These are phyloP conservation scores for Octopus bimaculoides DNA, from an alignment of 1,140 invertebrate genomes.

Conservation along the genomic window DNA sequence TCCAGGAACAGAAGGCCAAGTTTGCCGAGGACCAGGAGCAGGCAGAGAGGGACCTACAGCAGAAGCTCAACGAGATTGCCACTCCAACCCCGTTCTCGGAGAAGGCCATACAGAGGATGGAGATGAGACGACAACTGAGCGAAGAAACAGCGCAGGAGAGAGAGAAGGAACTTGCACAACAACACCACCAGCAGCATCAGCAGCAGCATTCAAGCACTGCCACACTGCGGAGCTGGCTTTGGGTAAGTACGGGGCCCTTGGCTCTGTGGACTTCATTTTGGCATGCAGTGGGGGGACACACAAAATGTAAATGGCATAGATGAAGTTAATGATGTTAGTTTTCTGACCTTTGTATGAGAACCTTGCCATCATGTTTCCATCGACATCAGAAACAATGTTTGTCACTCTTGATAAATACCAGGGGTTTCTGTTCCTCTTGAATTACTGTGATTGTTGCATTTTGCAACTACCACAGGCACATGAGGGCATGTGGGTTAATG, in stretches of 20 bases:
- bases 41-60: slow-evolving; percentile 38
- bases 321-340: too few species aligned
- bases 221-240: slow-evolving; percentile 3
- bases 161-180: background rate
- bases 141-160: slow-evolving; percentile 17
- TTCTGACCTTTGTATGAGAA: too few species aligned
- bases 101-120: slow-evolving; percentile 43
- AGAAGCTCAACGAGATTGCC: slow-evolving; percentile 47
- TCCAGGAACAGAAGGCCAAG: slow-evolving; percentile 43
- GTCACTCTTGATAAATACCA: too few species aligned
- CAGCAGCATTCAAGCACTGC: background rate
- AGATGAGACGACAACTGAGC: slow-evolving; percentile 37
- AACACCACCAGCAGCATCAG: background rate
- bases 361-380: too few species aligned
- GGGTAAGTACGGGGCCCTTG: background rate
- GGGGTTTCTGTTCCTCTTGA: too few species aligned
- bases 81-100: slow-evolving; percentile 48
- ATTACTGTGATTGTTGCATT: too few species aligned
- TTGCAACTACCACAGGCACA: too few species aligned
- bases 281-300: background rate
- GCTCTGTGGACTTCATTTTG: background rate
- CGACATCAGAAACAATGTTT: too few species aligned
- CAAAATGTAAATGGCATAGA: background rate
- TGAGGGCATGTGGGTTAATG: too few species aligned
- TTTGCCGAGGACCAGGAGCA: slow-evolving; percentile 46